Percentiles rank a stretch among this genome's conserved stretches.
Conservation (phyloP, 1,140 invertebrate genomes). For the Trichomalopsis sarcophagae region DNA sequence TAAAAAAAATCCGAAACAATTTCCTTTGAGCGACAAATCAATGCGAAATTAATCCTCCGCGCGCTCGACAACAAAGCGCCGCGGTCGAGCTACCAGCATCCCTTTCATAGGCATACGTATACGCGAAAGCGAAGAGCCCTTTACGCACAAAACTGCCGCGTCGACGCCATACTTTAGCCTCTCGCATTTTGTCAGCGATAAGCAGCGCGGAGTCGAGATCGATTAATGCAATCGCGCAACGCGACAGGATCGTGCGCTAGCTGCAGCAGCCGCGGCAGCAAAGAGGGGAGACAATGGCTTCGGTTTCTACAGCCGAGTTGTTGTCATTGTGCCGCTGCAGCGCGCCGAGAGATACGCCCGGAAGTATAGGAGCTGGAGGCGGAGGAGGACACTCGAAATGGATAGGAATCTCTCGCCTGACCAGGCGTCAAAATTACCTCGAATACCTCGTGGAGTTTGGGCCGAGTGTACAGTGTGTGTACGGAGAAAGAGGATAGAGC, state of each 20-base stretch:
- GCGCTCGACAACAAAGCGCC: too few relatives aligned
- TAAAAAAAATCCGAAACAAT: too few relatives aligned
- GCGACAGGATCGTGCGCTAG: background rate
- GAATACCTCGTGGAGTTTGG: constrained; percentile 18
- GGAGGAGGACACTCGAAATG: constrained; percentile 39
- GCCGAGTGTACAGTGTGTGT: background rate
- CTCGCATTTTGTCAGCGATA: background rate
- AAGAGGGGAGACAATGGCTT: background rate
- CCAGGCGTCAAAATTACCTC: constrained; percentile 60
- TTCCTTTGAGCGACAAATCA: too few relatives aligned
- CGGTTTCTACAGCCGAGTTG: background rate
- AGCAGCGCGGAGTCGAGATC: background rate
- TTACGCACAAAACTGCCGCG: too few relatives aligned
- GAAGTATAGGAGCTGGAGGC: background rate
- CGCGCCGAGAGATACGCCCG: background rate
- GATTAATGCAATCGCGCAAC: constrained; percentile 27
- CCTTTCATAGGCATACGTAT: too few relatives aligned
- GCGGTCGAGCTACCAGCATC: too few relatives aligned
- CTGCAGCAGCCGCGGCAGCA: background rate
- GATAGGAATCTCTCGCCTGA: constrained; percentile 59
- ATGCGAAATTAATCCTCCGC: too few relatives aligned
- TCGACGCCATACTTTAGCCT: background rate
- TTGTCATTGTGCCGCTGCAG: constrained; percentile 6
- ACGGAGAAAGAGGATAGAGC: background rate
- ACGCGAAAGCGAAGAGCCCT: too few relatives aligned